Conservation (phyloP, 2,113 vertebrate species). For the Colaptes auratus region DNA sequence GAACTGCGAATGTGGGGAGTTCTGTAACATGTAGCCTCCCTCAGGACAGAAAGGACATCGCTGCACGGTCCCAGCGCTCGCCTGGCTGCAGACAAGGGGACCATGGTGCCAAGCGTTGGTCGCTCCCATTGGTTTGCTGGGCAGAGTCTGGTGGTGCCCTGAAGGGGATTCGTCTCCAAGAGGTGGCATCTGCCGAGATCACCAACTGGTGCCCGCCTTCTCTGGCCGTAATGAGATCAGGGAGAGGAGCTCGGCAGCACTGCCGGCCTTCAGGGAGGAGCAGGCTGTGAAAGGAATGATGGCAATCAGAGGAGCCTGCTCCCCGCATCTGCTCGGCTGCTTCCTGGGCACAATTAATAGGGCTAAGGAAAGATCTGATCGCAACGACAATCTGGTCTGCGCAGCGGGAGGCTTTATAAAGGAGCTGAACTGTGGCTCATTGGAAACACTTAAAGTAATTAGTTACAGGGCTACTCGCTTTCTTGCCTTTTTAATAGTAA, state of each 20-base stretch:
- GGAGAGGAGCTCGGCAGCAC: conserved; percentile 70
- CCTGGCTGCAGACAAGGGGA: not conserved
- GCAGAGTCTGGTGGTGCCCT: conserved; percentile 50
- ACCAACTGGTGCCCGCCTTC: conserved; percentile 47
- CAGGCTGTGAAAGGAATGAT: conserved; percentile 70
- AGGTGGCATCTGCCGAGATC: conserved; percentile 68
- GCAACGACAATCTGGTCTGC: conserved; percentile 78
- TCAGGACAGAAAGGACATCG: not conserved
- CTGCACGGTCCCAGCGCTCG: conserved; percentile 22
- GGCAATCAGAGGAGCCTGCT: conserved; percentile 77
- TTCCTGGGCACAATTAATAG: conserved; percentile 78
- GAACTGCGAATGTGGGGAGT: not conserved
- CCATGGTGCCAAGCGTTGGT: not conserved
- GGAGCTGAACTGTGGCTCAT: conserved; percentile 76
- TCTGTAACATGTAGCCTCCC: not conserved
- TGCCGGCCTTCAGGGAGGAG: conserved; percentile 69
- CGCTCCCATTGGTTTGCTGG: conserved; percentile 57
- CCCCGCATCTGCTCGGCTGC: conserved; percentile 79
- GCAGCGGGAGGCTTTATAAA: conserved; percentile 75
- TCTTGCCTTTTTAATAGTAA: conserved; percentile 78
- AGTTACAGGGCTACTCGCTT: conserved; percentile 77
- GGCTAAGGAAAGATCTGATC: conserved; percentile 76
- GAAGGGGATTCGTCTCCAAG: conserved; percentile 66
- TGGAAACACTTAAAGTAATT: conserved; percentile 81
- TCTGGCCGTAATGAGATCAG: conserved; percentile 57